phyloP scores from a whole-genome alignment of 2,113 vertebrate species.

The Asarcornis scutulata region DNA sequence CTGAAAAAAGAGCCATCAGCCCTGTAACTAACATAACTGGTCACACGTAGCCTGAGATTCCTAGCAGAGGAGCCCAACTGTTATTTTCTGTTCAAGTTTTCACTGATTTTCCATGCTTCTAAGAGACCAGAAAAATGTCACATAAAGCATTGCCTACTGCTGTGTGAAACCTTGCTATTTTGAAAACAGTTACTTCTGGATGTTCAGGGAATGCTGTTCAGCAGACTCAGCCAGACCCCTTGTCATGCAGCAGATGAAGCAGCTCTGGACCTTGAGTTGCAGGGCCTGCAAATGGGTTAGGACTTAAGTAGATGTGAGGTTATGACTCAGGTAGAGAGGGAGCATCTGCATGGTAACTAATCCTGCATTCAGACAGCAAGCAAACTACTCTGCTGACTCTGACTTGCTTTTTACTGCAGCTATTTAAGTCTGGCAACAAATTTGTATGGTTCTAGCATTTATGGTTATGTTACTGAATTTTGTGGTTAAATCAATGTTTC shows the following conservation, averaged over 20 bases:
- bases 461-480: neutral
- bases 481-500: neutral
- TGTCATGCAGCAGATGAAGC: neutral
- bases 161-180: neutral
- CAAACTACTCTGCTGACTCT: neutral
- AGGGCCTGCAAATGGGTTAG: neutral
- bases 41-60: neutral
- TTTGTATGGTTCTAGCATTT: neutral
- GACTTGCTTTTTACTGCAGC: neutral
- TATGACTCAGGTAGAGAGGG: neutral
- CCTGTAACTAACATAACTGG: neutral
- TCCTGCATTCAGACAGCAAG: neutral
- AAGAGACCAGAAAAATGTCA: neutral
- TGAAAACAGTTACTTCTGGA: neutral
- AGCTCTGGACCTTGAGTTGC: neutral
- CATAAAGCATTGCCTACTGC: neutral
- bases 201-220: neutral
- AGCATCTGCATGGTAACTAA: neutral
- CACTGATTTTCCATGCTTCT: neutral
- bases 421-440: neutral
- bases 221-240: neutral
- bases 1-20: neutral
- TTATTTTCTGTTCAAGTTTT: neutral
- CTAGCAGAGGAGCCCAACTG: neutral
- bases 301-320: neutral